Evolutionary conservation across 2,113 vertebrate genomes (phyloP).

Genomic region (Odocoileus virginianus): DNA sequence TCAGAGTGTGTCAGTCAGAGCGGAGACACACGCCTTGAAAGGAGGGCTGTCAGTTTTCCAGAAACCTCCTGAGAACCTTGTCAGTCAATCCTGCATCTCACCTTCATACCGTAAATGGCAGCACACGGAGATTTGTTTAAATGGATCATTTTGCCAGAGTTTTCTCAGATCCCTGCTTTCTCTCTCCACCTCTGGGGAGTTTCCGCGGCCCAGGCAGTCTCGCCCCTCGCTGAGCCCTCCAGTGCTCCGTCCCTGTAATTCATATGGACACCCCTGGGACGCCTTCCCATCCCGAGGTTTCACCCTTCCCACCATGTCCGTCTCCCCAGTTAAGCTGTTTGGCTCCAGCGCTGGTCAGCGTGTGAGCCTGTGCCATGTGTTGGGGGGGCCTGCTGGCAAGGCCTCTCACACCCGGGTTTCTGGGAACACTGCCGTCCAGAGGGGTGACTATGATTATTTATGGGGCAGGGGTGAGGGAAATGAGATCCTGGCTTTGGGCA

Average conservation of each 20-base stretch:
- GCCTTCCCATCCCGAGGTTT: background rate
- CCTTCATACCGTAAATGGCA: background rate
- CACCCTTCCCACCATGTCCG: too few relatives aligned
- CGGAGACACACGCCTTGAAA: slow-evolving; percentile 39
- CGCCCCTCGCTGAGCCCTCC: rapidly evolving
- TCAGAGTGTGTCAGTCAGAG: background rate
- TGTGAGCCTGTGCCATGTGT: background rate
- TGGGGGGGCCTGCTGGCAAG: background rate
- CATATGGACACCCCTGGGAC: background rate
- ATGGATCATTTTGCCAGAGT: background rate
- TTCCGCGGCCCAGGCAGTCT: background rate
- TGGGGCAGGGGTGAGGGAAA: background rate
- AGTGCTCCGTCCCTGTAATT: rapidly evolving
- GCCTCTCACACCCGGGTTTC: background rate
- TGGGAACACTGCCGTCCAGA: background rate
- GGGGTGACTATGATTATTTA: background rate
- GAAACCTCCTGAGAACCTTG: slow-evolving; percentile 20
- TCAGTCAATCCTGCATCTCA: slow-evolving; percentile 24
- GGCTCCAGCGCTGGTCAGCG: rapidly evolving
- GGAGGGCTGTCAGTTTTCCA: slow-evolving; percentile 55
- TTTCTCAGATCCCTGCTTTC: background rate
- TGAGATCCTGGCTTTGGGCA: background rate
- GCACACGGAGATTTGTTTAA: background rate
- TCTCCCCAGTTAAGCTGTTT: background rate
- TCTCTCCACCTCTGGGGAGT: background rate